Evolutionary conservation across 2,797 vertebrate genomes (phyloP).

Genomic region (Enteromius viviparus): DNA sequence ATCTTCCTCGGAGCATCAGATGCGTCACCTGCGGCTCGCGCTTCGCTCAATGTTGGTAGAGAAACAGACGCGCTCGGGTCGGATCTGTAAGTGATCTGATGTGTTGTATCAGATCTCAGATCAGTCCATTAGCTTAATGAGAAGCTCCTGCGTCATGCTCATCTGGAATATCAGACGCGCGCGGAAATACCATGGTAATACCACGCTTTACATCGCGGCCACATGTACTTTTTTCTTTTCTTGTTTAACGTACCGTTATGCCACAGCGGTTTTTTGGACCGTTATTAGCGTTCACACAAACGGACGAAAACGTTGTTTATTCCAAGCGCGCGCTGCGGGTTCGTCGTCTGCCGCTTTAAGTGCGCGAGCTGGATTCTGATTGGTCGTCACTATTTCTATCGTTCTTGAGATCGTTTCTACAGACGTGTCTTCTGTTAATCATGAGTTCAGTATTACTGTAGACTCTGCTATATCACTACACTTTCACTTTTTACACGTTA

Average conservation of each 20-base stretch:
- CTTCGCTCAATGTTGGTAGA: neutral
- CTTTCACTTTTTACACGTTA: too few species aligned
- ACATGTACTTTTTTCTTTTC: too few species aligned
- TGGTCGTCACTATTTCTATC: neutral
- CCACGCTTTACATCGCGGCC: neutral
- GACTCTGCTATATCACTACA: too few species aligned
- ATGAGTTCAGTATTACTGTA: too few species aligned
- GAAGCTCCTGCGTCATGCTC: slow-evolving; percentile 23
- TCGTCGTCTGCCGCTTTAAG: neutral
- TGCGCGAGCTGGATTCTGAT: neutral
- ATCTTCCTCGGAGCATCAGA: slow-evolving; percentile 24
- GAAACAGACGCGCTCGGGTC: neutral
- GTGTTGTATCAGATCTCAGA: slow-evolving; percentile 28
- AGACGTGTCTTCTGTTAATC: too few species aligned
- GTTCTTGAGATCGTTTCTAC: too few species aligned
- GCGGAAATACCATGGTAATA: neutral
- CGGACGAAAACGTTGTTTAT: neutral
- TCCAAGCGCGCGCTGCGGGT: neutral
- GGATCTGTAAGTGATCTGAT: slow-evolving; percentile 27
- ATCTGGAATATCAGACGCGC: neutral
- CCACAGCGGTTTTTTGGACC: accelerated
- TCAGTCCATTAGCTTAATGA: slow-evolving; percentile 54
- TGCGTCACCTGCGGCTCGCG: slow-evolving; percentile 42
- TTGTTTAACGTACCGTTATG: neutral
- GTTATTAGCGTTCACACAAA: neutral